Evolutionary conservation across 2,113 vertebrate species (phyloP), one percentile per base, ranked within the genome.

Genomic region (Vulpes vulpes): DNA sequence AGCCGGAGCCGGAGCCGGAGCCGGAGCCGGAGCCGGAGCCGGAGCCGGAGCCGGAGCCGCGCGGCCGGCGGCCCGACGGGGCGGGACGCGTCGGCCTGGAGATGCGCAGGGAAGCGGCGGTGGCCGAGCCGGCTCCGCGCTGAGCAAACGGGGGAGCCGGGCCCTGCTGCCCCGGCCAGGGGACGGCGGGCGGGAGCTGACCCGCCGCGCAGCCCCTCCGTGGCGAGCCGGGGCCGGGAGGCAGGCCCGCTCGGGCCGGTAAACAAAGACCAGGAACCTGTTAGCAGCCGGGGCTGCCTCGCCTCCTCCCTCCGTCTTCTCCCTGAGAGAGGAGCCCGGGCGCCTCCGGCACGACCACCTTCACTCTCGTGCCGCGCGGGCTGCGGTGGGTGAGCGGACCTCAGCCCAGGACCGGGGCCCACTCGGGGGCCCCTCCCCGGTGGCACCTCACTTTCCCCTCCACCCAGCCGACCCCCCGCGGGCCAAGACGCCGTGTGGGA

Each of bases 181-280:
- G 85, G 32, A 23, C 8, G 12, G 11, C 87, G 19, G 30, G 91
- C 53, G 38, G 32, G 53, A 74, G 76, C 84, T 91, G 86, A 96
- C 93, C 86, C 86, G 51, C 71, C 49, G 30, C 35, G 17, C 76
- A 7, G 84, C 73, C 60, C 73, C 67, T 32, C 43, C 38, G 3
- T 51, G 74, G 85, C 51, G 2, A 7, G 32, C 83, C 4, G 65
- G 11, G 43, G 32, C 83, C 4, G 59, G 11, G 43, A 89, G 27
- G 65, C 67, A 30, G 78, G 91, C 43, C 79, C 8, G 38, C 76
- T 55, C 5, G 82, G 79, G 73, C 89, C 35, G 57, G 67, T 69
- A 53, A 89, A 89, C 95, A 84, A 93, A 96, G 89, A 73, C 84
- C 82, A 12, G 8, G 35, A 65, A 84, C 74, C 86, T 89, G 87